phyloP scores from a whole-genome alignment of 64 coral and sea anemone species.

The Actinia tenebrosa region DNA sequence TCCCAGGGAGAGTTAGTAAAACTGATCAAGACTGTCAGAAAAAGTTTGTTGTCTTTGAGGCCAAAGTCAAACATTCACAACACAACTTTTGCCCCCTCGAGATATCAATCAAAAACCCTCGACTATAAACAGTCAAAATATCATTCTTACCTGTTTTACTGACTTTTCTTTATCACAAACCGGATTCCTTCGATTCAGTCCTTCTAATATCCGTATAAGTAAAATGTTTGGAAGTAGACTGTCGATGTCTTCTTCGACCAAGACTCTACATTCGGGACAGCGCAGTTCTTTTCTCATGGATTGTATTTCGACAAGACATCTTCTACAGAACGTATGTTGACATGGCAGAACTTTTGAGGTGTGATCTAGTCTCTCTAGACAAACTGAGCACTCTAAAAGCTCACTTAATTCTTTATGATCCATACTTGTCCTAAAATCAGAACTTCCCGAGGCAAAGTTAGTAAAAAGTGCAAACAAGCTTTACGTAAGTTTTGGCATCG shows the following conservation, averaged over 20 bases:
- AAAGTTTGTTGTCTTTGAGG: constrained; percentile 17
- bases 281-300: constrained; percentile 75
- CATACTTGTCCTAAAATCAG: not conserved
- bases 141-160: not conserved
- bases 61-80: constrained; percentile 10
- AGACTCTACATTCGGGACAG: constrained; percentile 90
- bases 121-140: not conserved
- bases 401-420: constrained; percentile 57
- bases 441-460: not conserved
- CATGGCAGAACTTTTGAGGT: constrained; percentile 94
- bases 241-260: constrained; percentile 76
- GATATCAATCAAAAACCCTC: constrained; percentile 18
- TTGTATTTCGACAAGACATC: constrained; percentile 72
- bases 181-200: constrained; percentile 54
- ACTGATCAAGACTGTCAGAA: constrained; percentile 1
- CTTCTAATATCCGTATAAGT: constrained; percentile 78
- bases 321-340: constrained; percentile 92
- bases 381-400: constrained; percentile 92
- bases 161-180: constrained; percentile 3
- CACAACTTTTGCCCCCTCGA: not conserved
- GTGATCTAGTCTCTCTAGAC: constrained; percentile 85
- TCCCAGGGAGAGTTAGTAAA: constrained; percentile 11
- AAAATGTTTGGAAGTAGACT: constrained; percentile 85
- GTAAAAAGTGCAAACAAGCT: not conserved
- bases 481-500: not conserved